phyloP scores from a whole-genome alignment of 2,888 invertebrate species.

The Deilephila elpenor region DNA sequence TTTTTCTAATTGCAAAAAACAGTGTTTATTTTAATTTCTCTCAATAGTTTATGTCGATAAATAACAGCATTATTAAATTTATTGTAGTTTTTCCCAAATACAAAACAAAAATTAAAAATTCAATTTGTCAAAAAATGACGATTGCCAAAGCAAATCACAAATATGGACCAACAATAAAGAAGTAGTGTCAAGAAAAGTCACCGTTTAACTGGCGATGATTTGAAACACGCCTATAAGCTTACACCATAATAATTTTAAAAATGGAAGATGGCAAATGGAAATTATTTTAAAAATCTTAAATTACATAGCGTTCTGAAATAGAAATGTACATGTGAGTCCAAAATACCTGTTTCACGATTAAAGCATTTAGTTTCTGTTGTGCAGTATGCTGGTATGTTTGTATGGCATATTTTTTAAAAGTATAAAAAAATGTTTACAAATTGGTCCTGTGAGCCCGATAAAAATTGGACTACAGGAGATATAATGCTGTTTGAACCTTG shows the following conservation, averaged over 20 bases:
- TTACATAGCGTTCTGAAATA: slow-evolving; percentile 66
- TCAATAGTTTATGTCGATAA: not conserved
- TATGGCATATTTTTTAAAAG: slow-evolving; percentile 8
- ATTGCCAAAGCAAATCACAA: too few relatives aligned
- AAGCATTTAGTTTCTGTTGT: slow-evolving; percentile 81
- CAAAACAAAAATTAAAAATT: too few relatives aligned
- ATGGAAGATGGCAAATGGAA: slow-evolving; percentile 42
- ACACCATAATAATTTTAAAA: slow-evolving; percentile 12
- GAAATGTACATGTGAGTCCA: slow-evolving; percentile 59
- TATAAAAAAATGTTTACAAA: not conserved
- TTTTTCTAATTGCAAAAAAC: not conserved
- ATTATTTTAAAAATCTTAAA: slow-evolving; percentile 56
- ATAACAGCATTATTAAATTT: too few relatives aligned
- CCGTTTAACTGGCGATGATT: not conserved
- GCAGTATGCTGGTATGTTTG: slow-evolving; percentile 53
- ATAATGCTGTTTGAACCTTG: too few relatives aligned
- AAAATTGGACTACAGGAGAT: too few relatives aligned
- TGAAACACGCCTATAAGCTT: not conserved
- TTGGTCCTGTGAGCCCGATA: not conserved
- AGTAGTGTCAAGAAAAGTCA: slow-evolving; percentile 4
- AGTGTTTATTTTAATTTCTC: not conserved
- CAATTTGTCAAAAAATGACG: too few relatives aligned
- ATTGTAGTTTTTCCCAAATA: too few relatives aligned
- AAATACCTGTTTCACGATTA: slow-evolving; percentile 83
- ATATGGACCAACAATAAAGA: not conserved